Base-by-base conservation (phyloP, 2,797 vertebrate species). In the Dendrocincla fuliginosa region DNA sequence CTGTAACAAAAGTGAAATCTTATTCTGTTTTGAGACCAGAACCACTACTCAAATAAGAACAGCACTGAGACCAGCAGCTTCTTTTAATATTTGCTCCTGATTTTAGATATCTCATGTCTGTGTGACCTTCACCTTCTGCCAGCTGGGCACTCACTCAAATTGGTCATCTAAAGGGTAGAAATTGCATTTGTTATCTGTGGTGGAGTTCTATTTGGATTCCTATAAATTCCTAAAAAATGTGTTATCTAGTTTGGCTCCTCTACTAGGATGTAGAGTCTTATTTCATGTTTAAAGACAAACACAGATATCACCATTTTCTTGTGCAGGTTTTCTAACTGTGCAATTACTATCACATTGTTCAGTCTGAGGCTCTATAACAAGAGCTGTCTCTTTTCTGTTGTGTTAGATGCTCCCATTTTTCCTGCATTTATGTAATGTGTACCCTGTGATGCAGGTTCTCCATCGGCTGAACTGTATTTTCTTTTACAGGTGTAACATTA, bases 221-320 rank as follows among this genome's bases (percentile, higher is more conserved):
- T 61, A 16, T 65, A 19, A 68, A 69, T 90, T 84, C 49, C 49
- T 67, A 22, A 87, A 27, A 85, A 15, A 11, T 3, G 1, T 27
- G 3, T 79, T 84, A 28, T 13, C 32, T 33, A 11, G 20, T 4
- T 15, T 78, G 30, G 24, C 12, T 81, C n/a, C 42, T 90, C 13
- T 42, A 10, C 4, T 49, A 25, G 10, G 4, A 17, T 91, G 89
- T 90, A 55, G 81, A 46, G n/a, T 73, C 46, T 93, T 24, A 4
- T 78, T 89, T 35, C 3, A 12, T 0, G 0, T 64, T 65, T 73
- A 50, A 79, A 90, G 81, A n/a, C 0, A 0, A 56, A 35, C 24
- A 46, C 9, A 44, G 32, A 9, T 41, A 28, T 1, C 35, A 59
- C 28, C 4, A 11, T 49, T 87, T 65, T 71, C 30, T 83, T 25